Evolutionary conservation across 2,888 invertebrate genomes (phyloP).

Genomic region (Lagria hirta): DNA sequence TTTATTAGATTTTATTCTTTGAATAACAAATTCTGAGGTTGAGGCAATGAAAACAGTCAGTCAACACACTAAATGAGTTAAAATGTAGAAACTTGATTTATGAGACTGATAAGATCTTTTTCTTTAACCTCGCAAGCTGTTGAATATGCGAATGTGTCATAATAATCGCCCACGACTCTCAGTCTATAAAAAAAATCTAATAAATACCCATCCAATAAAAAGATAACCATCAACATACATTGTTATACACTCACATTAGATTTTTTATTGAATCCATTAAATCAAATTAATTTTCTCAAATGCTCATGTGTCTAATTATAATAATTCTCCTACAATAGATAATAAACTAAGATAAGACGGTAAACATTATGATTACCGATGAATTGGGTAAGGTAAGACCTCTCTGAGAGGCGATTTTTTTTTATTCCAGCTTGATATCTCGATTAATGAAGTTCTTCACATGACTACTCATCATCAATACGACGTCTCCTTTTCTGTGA

Average conservation of each 20-base stretch:
- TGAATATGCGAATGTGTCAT: background rate
- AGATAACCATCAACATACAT: conserved; percentile 16
- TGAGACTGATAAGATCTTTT: conserved; percentile 2
- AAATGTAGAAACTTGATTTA: conserved; percentile 3
- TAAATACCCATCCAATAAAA: conserved; percentile 12
- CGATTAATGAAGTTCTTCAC: conserved; percentile 14
- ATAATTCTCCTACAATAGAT: conserved; percentile 13
- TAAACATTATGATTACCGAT: conserved; percentile 16
- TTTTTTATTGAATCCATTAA: conserved; percentile 8
- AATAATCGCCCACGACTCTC: conserved; percentile 5
- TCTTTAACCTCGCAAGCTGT: conserved; percentile 3
- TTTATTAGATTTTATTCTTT: too few relatives aligned
- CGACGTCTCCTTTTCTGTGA: conserved; percentile 9
- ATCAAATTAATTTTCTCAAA: conserved; percentile 18
- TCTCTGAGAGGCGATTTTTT: conserved; percentile 10
- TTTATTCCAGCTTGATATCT: conserved; percentile 15
- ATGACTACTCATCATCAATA: conserved; percentile 17
- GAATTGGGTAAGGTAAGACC: conserved; percentile 9
- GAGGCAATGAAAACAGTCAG: too few relatives aligned
- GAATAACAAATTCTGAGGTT: too few relatives aligned
- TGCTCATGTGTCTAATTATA: conserved; percentile 12
- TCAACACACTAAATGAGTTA: too few relatives aligned
- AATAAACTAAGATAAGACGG: conserved; percentile 8
- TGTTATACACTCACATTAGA: conserved; percentile 11
- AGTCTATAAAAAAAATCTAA: conserved; percentile 6